These are phyloP conservation scores for Paralichthys olivaceus DNA, from an alignment of 2,113 vertebrate genomes.

Conservation along the genomic window DNA sequence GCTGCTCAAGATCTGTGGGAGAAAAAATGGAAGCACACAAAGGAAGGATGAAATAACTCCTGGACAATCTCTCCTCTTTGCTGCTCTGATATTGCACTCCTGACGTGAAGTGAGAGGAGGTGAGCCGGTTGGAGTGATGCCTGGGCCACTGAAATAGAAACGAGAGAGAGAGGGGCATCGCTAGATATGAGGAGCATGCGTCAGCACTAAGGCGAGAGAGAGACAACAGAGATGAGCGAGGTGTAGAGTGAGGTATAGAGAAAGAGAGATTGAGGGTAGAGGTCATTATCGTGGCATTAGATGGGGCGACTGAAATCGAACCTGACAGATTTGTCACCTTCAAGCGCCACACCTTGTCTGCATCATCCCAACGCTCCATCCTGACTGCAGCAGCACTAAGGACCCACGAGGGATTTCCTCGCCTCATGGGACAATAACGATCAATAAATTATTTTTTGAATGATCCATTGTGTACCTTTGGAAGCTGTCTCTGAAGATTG, in stretches of 20 bases:
- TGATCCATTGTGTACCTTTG: background rate
- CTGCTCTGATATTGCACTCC: constrained; percentile 27
- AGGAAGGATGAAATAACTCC: constrained; percentile 20
- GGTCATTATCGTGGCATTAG: constrained; percentile 21
- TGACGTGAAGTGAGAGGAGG: constrained; percentile 33
- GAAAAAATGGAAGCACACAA: constrained; percentile 19
- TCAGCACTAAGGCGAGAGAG: constrained; percentile 56
- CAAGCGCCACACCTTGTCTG: constrained; percentile 53
- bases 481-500: background rate
- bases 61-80: background rate
- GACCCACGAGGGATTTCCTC: constrained; percentile 2
- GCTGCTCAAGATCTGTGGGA: constrained; percentile 40
- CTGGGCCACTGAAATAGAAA: constrained; percentile 35
- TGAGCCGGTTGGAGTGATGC: constrained; percentile 37
- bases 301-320: constrained; percentile 37
- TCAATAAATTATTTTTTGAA: background rate
- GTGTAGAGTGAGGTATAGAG: background rate
- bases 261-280: constrained; percentile 33
- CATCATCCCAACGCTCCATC: constrained; percentile 18
- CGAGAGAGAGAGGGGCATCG: background rate
- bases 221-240: constrained; percentile 42
- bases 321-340: constrained; percentile 43
- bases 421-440: background rate
- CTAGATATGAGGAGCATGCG: constrained; percentile 51
- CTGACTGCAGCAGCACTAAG: constrained; percentile 23